phyloP scores from a whole-genome alignment of 2,888 invertebrate genomes.

The Drosophila pseudotalamancana region DNA sequence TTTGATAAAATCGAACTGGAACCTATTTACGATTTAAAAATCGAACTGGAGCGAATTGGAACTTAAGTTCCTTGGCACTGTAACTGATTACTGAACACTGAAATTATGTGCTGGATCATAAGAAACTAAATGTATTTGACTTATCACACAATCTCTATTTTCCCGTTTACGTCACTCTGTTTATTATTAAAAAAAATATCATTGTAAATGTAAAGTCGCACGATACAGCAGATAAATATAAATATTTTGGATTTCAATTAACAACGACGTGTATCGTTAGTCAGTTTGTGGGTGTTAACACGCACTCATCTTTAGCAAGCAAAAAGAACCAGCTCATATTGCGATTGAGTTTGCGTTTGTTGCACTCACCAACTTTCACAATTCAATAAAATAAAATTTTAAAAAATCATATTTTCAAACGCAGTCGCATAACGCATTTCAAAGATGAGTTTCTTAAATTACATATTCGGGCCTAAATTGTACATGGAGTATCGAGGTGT shows the following conservation, averaged over 20 bases:
- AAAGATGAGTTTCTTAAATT: slow-evolving; percentile 85
- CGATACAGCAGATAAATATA: not conserved
- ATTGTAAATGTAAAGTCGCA: not conserved
- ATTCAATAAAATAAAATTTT: slow-evolving; percentile 19
- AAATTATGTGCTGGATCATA: not conserved
- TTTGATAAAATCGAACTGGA: not conserved
- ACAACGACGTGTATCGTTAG: not conserved
- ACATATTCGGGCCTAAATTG: slow-evolving; percentile 89
- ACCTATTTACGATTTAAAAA: too few species aligned
- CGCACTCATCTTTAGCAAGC: slow-evolving; percentile 12
- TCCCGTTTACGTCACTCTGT: not conserved
- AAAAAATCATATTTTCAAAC: slow-evolving; percentile 34
- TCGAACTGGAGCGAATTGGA: not conserved
- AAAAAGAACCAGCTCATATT: slow-evolving; percentile 33
- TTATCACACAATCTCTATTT: not conserved
- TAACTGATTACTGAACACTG: not conserved
- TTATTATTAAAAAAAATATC: not conserved
- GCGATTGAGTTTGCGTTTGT: slow-evolving; percentile 25
- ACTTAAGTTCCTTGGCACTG: not conserved
- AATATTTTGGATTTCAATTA: not conserved
- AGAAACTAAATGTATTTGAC: not conserved
- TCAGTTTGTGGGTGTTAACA: not conserved
- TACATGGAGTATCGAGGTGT: slow-evolving; percentile 88
- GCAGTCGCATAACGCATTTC: slow-evolving; percentile 24
- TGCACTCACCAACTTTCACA: slow-evolving; percentile 54